Percentiles rank a stretch among this genome's conserved stretches.
Conservation (phyloP, 2,888 invertebrate genomes). For the Amorpha juglandis region DNA sequence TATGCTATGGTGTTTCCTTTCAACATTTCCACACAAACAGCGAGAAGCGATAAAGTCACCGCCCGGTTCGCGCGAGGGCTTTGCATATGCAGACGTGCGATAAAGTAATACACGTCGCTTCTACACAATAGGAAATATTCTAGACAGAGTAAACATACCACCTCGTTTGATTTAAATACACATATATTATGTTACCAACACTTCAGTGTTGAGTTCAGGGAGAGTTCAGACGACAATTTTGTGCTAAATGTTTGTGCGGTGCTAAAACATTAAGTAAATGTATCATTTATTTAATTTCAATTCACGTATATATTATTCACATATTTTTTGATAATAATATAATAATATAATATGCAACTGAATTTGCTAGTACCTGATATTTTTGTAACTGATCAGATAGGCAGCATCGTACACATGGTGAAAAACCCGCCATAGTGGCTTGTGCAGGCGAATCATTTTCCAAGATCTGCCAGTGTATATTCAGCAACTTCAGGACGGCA, state of each 20-base stretch:
- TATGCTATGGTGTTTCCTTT: slow-evolving; percentile 43
- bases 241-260: background rate
- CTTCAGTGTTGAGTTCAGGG: background rate
- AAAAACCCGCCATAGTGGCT: too few relatives aligned
- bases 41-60: slow-evolving; percentile 58
- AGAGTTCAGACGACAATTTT: background rate
- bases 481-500: too few relatives aligned
- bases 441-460: too few relatives aligned
- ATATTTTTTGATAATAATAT: background rate
- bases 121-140: slow-evolving; percentile 57
- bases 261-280: background rate
- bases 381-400: too few relatives aligned
- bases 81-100: slow-evolving; percentile 59
- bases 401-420: too few relatives aligned
- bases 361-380: too few relatives aligned
- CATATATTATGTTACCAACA: slow-evolving; percentile 12
- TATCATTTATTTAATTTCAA: background rate
- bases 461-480: too few relatives aligned
- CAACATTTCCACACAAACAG: slow-evolving; percentile 54
- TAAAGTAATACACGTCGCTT: slow-evolving; percentile 56
- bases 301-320: background rate
- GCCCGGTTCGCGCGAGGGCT: slow-evolving; percentile 47
- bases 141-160: slow-evolving; percentile 44
- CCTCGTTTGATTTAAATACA: slow-evolving; percentile 46
- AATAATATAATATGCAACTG: too few relatives aligned